phyloP scores from a whole-genome alignment of 2,888 invertebrate genomes.

The Drosophila limbata region DNA sequence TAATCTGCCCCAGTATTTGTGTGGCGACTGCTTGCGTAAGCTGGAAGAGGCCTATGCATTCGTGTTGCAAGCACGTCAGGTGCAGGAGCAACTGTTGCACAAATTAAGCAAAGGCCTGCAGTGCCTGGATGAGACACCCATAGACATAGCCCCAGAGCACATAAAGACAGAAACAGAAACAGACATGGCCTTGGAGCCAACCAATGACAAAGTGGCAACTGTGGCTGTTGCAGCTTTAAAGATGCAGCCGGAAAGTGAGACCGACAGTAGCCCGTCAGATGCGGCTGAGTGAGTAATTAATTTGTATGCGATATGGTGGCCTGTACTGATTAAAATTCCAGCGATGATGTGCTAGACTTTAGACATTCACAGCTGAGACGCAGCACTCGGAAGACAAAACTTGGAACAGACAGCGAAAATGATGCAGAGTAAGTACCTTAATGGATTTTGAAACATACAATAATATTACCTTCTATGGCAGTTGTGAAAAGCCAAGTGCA shows the following conservation, averaged over 20 bases:
- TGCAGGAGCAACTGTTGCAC: conserved; percentile 60
- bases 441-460: background rate
- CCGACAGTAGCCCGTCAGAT: conserved; percentile 23
- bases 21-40: conserved; percentile 63
- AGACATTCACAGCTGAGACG: conserved; percentile 41
- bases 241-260: conserved; percentile 38
- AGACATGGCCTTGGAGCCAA: conserved; percentile 32
- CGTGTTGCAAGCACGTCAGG: conserved; percentile 67
- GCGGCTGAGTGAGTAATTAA: conserved; percentile 35
- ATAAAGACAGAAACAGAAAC: conserved; percentile 69
- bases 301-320: background rate
- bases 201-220: background rate
- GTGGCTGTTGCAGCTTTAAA: conserved; percentile 28
- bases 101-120: conserved; percentile 28
- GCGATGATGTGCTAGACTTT: conserved; percentile 22
- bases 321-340: background rate
- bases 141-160: conserved; percentile 68
- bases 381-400: conserved; percentile 47
- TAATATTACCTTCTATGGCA: background rate
- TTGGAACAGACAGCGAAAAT: conserved; percentile 36
- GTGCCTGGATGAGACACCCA: conserved; percentile 76
- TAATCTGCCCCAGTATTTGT: conserved; percentile 68
- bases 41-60: conserved; percentile 73
- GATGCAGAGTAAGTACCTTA: conserved; percentile 33
- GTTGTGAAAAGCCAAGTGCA: background rate